Percentiles rank a stretch among this genome's conserved stretches.
Evolutionary conservation across 2,113 vertebrate species (phyloP).

Genomic region (Trematomus loennbergii): DNA sequence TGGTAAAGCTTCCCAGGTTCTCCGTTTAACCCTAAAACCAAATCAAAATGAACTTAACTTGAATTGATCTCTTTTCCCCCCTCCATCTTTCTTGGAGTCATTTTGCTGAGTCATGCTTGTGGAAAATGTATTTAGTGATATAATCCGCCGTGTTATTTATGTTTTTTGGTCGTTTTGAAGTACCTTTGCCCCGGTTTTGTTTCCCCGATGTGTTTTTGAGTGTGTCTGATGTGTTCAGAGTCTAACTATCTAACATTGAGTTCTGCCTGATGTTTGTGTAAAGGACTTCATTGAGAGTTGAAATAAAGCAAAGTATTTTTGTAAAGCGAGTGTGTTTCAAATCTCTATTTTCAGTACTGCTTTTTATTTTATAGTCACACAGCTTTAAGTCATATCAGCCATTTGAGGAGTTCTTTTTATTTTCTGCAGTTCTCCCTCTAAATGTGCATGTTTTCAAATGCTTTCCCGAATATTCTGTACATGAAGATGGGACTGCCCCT

Average conservation of each 20-base stretch:
- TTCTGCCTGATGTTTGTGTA: slow-evolving; percentile 34
- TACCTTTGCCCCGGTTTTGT: neutral
- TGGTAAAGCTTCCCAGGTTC: slow-evolving; percentile 9
- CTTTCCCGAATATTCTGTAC: neutral
- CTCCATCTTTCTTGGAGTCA: no score
- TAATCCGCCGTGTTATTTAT: slow-evolving; percentile 54
- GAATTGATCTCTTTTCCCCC: no score
- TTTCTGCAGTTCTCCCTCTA: neutral
- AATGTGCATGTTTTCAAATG: neutral
- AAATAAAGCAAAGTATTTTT: slow-evolving; percentile 78
- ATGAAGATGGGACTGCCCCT: neutral
- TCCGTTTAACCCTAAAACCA: no score
- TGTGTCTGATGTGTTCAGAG: neutral
- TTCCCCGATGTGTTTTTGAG: slow-evolving; percentile 23
- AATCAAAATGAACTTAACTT: no score
- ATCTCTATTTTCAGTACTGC: slow-evolving; percentile 49
- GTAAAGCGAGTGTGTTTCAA: slow-evolving; percentile 61
- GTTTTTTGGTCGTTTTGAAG: slow-evolving; percentile 30
- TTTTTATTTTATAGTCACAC: neutral
- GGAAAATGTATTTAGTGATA: neutral
- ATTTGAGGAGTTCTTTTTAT: neutral
- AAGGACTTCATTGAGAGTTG: slow-evolving; percentile 32
- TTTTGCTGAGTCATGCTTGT: neutral
- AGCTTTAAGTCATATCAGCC: slow-evolving; percentile 11
- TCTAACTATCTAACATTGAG: neutral